phyloP scores from a whole-genome alignment of 2,888 invertebrate genomes.

The Melipona bicolor region DNA sequence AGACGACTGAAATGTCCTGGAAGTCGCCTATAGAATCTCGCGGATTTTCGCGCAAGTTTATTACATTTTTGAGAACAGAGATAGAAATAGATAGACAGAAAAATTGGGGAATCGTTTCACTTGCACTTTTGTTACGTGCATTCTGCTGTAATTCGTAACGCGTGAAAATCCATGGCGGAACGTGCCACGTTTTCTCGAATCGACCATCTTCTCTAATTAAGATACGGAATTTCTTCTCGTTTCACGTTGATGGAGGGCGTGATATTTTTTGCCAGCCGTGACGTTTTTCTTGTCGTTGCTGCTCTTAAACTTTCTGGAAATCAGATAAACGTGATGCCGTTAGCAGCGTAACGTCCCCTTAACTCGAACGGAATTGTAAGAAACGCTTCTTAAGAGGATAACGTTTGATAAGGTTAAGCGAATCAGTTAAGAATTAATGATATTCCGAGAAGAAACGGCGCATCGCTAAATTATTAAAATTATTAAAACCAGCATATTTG shows the following conservation, averaged over 20 bases:
- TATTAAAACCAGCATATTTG: not conserved
- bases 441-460: not conserved
- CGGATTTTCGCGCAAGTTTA: no score
- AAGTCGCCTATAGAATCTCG: no score
- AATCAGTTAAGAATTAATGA: no score
- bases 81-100: no score
- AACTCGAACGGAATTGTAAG: not conserved
- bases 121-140: no score
- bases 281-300: not conserved
- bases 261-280: constrained; percentile 7
- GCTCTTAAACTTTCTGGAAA: constrained; percentile 1
- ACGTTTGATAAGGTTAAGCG: not conserved
- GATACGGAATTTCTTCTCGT: constrained; percentile 19
- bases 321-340: constrained; percentile 14
- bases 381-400: not conserved
- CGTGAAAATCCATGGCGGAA: no score
- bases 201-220: constrained; percentile 41
- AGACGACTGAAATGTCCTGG: not conserved
- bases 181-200: constrained; percentile 1
- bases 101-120: no score
- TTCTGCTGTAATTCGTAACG: no score
- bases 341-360: not conserved
- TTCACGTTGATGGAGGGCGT: not conserved
- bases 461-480: not conserved
- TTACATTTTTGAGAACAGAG: no score